Conservation (phyloP, 2,888 invertebrate species). For the Rotaria sp. region DNA sequence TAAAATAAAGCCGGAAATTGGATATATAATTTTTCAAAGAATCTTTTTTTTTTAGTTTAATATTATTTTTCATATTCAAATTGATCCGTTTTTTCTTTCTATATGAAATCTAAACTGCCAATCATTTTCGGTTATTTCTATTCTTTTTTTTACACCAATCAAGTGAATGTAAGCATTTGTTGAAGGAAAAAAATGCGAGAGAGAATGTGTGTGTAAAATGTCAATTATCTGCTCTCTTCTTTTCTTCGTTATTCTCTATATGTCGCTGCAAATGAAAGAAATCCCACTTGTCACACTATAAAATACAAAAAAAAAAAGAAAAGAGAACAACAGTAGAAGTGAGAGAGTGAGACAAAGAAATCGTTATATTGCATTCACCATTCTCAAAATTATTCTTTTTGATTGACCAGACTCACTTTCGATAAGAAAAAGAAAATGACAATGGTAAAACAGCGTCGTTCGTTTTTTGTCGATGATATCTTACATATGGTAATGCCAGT, state of each 20-base stretch:
- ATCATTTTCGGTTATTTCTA: not conserved
- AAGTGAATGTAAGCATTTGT: not conserved
- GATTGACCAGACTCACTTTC: not conserved
- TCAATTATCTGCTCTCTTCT: constrained; percentile 21
- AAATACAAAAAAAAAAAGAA: not conserved
- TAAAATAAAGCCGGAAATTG: no score
- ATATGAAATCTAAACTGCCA: not conserved
- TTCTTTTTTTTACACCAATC: not conserved
- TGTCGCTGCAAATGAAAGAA: constrained; percentile 18
- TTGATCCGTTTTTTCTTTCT: not conserved
- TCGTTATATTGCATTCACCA: not conserved
- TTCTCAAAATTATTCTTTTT: not conserved
- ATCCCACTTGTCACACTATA: not conserved
- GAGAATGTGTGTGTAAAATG: constrained; percentile 21
- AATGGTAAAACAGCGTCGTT: not conserved
- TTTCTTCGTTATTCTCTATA: not conserved
- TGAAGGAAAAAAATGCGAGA: not conserved
- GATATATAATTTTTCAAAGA: no score
- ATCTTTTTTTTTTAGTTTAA: not conserved
- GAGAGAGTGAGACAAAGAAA: not conserved
- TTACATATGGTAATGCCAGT: not conserved
- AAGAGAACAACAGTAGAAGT: not conserved
- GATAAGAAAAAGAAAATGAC: not conserved
- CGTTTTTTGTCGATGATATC: constrained; percentile 26
- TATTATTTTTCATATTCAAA: not conserved